These are phyloP conservation scores for Nowickia ferox DNA, from an alignment of 2,888 invertebrate species.

Conservation along the genomic window DNA sequence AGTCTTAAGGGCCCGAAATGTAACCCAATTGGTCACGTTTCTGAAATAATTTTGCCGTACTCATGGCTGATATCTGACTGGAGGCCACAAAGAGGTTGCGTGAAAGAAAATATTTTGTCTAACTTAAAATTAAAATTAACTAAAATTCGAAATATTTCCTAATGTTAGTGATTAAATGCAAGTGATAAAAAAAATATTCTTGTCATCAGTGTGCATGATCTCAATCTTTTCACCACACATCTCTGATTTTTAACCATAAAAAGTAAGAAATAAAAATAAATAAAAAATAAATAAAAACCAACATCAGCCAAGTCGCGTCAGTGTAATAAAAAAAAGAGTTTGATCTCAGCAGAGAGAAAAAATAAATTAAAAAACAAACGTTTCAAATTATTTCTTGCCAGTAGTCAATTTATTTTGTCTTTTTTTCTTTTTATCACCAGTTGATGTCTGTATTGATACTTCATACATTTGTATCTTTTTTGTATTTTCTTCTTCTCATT, in stretches of 20 bases:
- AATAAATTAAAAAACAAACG: background rate
- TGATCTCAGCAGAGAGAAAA: constrained; percentile 12
- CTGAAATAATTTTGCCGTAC: too few relatives aligned
- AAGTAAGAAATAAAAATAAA: constrained; percentile 37
- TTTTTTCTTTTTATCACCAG: constrained; percentile 15
- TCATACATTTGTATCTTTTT: constrained; percentile 19
- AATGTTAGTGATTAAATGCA: too few relatives aligned
- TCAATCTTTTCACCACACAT: background rate
- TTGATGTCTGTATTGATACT: constrained; percentile 59
- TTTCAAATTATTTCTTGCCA: constrained; percentile 37
- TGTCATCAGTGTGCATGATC: background rate
- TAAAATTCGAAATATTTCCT: too few relatives aligned
- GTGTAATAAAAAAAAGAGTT: constrained; percentile 62
- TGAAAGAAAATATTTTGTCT: too few relatives aligned
- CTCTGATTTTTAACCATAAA: constrained; percentile 49
- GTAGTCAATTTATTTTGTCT: constrained; percentile 14
- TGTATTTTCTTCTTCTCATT: background rate
- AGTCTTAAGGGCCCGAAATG: too few relatives aligned
- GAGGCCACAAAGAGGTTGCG: too few relatives aligned
- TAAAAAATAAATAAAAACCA: constrained; percentile 28
- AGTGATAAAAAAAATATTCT: background rate
- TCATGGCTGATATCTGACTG: too few relatives aligned
- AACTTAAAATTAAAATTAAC: too few relatives aligned
- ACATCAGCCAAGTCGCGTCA: constrained; percentile 44
- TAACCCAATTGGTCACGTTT: too few relatives aligned